phyloP scores from a whole-genome alignment of 2,113 vertebrate genomes.

The Charina bottae region DNA sequence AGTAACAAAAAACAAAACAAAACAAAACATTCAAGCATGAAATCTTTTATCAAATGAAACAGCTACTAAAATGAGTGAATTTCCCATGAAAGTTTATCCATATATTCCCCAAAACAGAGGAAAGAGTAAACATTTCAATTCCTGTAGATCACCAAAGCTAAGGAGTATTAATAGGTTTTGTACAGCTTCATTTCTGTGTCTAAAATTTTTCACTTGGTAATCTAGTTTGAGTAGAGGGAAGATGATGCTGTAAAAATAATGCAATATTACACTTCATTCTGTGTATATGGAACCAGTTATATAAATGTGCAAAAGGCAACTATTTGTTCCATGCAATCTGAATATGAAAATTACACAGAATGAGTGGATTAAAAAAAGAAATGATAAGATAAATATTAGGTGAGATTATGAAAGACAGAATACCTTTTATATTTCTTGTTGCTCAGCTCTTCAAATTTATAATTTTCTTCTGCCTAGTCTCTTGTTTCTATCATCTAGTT shows the following conservation, averaged over 20 bases:
- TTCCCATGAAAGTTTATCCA: conserved; percentile 48
- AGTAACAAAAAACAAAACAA: conserved; percentile 59
- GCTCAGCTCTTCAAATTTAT: background rate
- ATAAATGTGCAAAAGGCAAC: background rate
- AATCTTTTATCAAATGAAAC: conserved; percentile 46
- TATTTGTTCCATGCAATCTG: background rate
- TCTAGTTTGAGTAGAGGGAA: background rate
- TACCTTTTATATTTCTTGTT: background rate
- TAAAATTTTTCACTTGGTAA: background rate
- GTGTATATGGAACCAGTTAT: background rate
- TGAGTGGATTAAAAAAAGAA: background rate
- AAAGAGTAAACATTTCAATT: conserved; percentile 56
- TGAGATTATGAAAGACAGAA: background rate
- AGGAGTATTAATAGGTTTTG: conserved; percentile 49
- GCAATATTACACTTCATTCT: background rate
- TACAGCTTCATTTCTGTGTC: background rate
- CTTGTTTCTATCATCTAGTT: background rate
- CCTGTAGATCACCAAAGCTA: conserved; percentile 53
- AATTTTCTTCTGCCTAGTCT: background rate
- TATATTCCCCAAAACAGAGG: conserved; percentile 54
- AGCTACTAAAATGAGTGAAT: conserved; percentile 52
- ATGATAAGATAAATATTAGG: background rate
- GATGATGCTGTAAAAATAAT: background rate
- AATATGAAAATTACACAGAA: background rate
- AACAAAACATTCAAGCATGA: conserved; percentile 44